Evolutionary conservation across 2,113 vertebrate species (phyloP).

Genomic region (Scomber scombrus): DNA sequence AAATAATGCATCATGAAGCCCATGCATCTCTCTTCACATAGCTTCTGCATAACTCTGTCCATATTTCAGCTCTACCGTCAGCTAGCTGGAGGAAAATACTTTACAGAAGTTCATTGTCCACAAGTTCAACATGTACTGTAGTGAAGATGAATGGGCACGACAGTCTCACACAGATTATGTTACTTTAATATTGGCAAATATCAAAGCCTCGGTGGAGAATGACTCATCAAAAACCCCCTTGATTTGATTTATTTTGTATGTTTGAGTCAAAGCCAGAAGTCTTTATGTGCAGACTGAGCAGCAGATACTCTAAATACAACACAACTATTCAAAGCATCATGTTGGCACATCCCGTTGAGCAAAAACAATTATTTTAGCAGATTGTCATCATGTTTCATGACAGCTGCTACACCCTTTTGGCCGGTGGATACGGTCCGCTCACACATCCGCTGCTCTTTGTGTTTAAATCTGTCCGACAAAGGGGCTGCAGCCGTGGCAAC

Average conservation of each 20-base stretch:
- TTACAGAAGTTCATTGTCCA: constrained; percentile 10
- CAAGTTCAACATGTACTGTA: constrained; percentile 4
- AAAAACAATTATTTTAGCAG: constrained; percentile 59
- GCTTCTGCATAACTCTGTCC: constrained; percentile 32
- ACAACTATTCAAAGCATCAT: constrained; percentile 18
- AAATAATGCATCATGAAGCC: constrained; percentile 60
- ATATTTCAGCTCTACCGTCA: constrained; percentile 32
- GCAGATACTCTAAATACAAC: constrained; percentile 9
- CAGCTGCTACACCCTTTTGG: constrained; percentile 53
- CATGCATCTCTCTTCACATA: constrained; percentile 39
- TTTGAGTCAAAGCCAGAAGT: constrained; percentile 25
- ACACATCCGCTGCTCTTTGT: constrained; percentile 65
- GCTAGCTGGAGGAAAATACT: constrained; percentile 31
- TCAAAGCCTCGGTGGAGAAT: constrained; percentile 34
- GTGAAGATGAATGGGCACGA: constrained; percentile 16
- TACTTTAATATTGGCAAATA: constrained; percentile 40
- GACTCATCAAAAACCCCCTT: constrained; percentile 47
- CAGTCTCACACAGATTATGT: constrained; percentile 29
- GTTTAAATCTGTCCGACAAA: constrained; percentile 70
- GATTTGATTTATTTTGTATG: constrained; percentile 28
- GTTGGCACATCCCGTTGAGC: constrained; percentile 29
- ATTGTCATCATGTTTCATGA: constrained; percentile 53
- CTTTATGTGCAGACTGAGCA: constrained; percentile 17
- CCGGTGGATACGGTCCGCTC: constrained; percentile 27
- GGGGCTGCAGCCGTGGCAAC: constrained; percentile 44